A percentile compares a stretch with the other conserved stretches of the same genome.
phyloP scores from a whole-genome alignment of 2,888 invertebrate genomes.

The Acanthoscelides obtectus region DNA sequence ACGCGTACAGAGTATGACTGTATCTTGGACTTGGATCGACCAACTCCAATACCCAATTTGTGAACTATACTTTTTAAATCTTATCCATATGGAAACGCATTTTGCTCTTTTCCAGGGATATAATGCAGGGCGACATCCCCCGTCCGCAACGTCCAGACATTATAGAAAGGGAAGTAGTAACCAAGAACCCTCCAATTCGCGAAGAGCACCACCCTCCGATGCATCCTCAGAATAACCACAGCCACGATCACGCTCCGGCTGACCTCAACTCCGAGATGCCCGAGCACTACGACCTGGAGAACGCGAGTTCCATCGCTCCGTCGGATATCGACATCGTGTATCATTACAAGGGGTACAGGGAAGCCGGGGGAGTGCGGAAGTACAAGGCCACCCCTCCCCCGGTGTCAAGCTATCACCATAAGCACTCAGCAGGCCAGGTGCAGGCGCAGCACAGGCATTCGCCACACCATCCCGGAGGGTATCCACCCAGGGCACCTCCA shows the following conservation, averaged over 20 bases:
- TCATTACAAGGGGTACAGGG: conserved; percentile 88
- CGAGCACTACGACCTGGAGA: conserved; percentile 94
- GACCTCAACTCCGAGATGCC: conserved; percentile 77
- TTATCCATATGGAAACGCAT: too few species aligned
- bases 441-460: conserved; percentile 73
- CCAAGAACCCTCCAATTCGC: conserved; percentile 74
- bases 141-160: conserved; percentile 89
- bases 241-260: conserved; percentile 59
- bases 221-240: conserved; percentile 66
- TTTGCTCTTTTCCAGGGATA: conserved; percentile 6
- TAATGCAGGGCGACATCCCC: conserved; percentile 61
- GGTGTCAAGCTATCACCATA: conserved; percentile 71
- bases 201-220: conserved; percentile 78
- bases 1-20: too few species aligned
- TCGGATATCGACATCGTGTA: conserved; percentile 96
- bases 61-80: too few species aligned
- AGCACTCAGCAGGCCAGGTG: conserved; percentile 62
- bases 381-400: conserved; percentile 85
- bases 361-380: conserved; percentile 76
- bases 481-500: conserved; percentile 68
- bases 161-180: conserved; percentile 83
- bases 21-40: too few species aligned
- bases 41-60: too few species aligned
- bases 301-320: conserved; percentile 95
- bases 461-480: conserved; percentile 71